phyloP scores from a whole-genome alignment of 2,113 vertebrate species.

The Apaloderma vittatum region DNA sequence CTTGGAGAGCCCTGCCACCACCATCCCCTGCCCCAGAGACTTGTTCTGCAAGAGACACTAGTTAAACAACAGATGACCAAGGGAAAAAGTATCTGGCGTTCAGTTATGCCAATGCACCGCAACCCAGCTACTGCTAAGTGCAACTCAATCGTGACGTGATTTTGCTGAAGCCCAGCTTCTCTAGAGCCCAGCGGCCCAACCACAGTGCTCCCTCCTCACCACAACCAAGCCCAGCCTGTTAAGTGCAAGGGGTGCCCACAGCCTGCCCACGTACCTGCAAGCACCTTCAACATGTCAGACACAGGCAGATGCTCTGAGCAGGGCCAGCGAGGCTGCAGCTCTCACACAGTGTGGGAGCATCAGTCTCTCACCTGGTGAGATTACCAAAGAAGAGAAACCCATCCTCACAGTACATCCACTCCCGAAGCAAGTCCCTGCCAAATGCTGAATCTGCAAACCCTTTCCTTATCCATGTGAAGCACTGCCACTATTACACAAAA shows the following conservation, averaged over 20 bases:
- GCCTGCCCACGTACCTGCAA: fast-evolving
- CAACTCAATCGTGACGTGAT: not conserved
- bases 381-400: not conserved
- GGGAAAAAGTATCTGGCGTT: not conserved
- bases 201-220: not conserved
- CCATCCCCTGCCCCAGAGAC: not conserved
- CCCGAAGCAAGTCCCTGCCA: not conserved
- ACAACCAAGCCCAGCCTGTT: not conserved
- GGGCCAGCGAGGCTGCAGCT: not conserved
- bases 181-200: not conserved
- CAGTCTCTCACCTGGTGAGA: not conserved
- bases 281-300: not conserved
- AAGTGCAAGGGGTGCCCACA: not conserved
- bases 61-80: not conserved
- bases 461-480: not conserved
- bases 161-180: not conserved
- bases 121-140: not conserved
- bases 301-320: not conserved
- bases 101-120: not conserved
- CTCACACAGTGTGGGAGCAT: not conserved
- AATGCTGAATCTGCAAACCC: not conserved
- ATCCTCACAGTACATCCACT: not conserved
- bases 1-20: not conserved
- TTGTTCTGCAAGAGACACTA: not conserved
- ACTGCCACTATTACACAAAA: not conserved